Base-by-base conservation (phyloP, 1,140 invertebrate genomes). In the Temnothorax longispinosus region DNA sequence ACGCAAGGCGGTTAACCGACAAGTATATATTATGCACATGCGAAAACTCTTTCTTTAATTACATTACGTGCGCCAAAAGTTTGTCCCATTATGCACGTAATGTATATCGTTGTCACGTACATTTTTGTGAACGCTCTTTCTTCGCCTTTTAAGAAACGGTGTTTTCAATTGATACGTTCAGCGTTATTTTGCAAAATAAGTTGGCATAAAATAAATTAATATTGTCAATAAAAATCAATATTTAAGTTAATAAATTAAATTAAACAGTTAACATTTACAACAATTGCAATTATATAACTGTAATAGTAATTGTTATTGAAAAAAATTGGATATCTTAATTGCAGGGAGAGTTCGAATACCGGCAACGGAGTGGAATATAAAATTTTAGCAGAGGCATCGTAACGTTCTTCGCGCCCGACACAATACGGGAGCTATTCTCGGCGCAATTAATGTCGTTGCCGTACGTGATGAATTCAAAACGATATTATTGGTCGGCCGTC, bases 11-110 rank as follows among this genome's bases (percentile, higher is more conserved):
- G 62, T 65, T 44, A 69, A 15, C 38, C 35, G 77, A 56, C 64
- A 69, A 1, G 38, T 71, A 32, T 44, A 71, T 10, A 38, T 50
- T 21, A 44, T 71, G 50, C 21, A 44, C 27, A 38, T 44, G 44
- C 15, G 13, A 44, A 81, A 35, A 58, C 21, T 13, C 13, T 81
- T 69, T 72, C 41, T 60, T 60, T 58, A 82, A 82, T 82, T 58
- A 72, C 4, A 0, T 47, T 64, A 76, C 15, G 58, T 47, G 15
- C 21, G 15, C 65, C 50, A 44, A 56, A 81, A 56, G n/a, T 81
- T 71, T 56, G 27, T 81, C n/a, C 50, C 50, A 56, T 41, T 56
- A 41, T 56, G 5, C 13, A 56, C 15, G 21, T n/a, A 71, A 41
- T 38, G 15, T 35, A 54, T 65, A 35, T 18, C 15, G 35, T 56